Percentiles rank a stretch among this genome's conserved stretches.
Conservation (phyloP, 2,113 vertebrate genomes). For the Dasyornis broadbenti region DNA sequence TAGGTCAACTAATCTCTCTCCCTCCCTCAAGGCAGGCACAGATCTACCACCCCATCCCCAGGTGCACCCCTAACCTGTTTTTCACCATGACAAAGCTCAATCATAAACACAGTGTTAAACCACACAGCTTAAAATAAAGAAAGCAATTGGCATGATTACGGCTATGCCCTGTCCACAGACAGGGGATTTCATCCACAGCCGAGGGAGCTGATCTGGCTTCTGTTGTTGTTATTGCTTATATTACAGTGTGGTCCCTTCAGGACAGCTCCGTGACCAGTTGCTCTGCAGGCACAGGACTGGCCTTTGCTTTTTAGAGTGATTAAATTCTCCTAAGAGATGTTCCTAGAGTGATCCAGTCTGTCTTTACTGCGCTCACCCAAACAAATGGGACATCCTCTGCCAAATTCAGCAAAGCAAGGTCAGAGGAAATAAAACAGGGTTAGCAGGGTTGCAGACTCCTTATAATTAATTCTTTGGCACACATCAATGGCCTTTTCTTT, state of each 20-base stretch:
- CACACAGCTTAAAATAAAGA: neutral
- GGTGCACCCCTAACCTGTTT: neutral
- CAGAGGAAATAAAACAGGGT: neutral
- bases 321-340: neutral
- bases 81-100: neutral
- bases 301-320: neutral
- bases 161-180: neutral
- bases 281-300: neutral
- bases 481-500: neutral
- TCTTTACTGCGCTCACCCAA: neutral
- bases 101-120: neutral
- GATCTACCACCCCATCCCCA: neutral
- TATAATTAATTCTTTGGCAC: neutral
- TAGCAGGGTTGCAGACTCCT: neutral
- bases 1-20: neutral
- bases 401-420: neutral
- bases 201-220: neutral
- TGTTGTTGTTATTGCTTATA: neutral
- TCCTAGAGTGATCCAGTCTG: neutral
- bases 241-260: accelerated
- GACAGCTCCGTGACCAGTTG: neutral
- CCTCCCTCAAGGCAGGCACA: neutral
- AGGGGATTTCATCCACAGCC: neutral
- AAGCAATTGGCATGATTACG: neutral
- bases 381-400: neutral